These are phyloP conservation scores for Himalopsyche kuldschensis DNA, from an alignment of 2,888 invertebrate genomes.

Conservation along the genomic window DNA sequence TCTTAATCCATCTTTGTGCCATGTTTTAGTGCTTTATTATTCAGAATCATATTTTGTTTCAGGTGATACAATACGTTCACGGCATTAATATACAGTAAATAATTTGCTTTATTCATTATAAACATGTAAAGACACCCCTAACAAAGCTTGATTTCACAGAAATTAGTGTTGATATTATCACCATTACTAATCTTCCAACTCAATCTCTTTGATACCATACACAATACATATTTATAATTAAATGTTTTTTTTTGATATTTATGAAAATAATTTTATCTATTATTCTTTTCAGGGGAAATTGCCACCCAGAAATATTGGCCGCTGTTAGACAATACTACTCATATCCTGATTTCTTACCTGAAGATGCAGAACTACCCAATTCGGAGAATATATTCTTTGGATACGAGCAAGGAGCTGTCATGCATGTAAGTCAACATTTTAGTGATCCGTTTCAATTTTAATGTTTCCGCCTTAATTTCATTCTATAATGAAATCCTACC, in stretches of 20 bases:
- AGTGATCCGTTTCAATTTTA: no score
- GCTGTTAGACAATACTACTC: conserved; percentile 76
- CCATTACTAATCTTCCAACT: no score
- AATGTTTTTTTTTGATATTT: neutral
- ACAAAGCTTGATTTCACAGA: no score
- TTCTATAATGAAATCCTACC: no score
- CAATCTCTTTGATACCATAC: no score
- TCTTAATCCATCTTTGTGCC: no score
- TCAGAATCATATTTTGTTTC: neutral
- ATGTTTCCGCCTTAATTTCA: no score
- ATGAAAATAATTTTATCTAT: neutral
- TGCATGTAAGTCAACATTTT: conserved; percentile 90
- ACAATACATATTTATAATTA: no score
- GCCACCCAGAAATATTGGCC: conserved; percentile 76
- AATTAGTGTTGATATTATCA: no score
- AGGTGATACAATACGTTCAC: neutral
- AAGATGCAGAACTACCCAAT: conserved; percentile 84
- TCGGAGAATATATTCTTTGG: conserved; percentile 93
- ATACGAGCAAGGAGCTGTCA: conserved; percentile 84
- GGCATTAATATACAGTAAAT: no score
- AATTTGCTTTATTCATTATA: neutral
- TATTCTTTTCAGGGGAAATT: conserved; percentile 71
- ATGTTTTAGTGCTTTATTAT: no score
- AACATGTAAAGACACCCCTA: no score
- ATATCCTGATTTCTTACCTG: conserved; percentile 82